Evolutionary conservation across 1,140 invertebrate species (phyloP), one percentile per base, ranked within the genome.

Genomic region (Drosophila sproati): DNA sequence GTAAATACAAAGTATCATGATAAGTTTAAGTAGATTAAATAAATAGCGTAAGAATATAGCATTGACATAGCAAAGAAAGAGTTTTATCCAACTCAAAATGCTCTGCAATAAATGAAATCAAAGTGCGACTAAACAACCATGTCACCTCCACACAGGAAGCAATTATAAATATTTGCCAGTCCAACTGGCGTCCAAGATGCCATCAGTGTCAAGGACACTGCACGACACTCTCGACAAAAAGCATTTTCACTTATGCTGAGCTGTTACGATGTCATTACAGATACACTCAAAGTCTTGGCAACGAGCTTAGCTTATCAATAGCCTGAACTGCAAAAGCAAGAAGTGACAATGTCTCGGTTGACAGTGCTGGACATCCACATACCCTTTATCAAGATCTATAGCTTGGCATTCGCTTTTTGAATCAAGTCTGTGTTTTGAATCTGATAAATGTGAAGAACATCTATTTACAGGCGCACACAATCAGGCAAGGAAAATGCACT

Each of bases 141-240:
- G 12, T 12, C 12, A 12, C 20, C 20, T 20, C 20, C 20, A 20
- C 57, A 64, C 43, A 66, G 80, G 75, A 82, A 82, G 66, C 70
- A 82, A 82, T 78, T 82, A 68, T 82, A 77, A 73, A 62, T 62
- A 59, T 68, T 59, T 51, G 28, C 28, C 37, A 54, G 55, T 62
- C 56, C 69, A 47, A 60, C 51, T 43, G 50, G 61, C 59, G 55
- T n/a, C 47, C 43, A 45, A 43, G 45, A 28, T 51, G 56, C 61
- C 68, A 77, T 81, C 73, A 77, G 57, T 82, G 79, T 82, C 79
- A 78, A 77, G 79, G 79, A 74, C 73, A 64, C 68, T 64, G 50
- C 43, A 47, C n/a, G 61, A 7, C 37, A 12, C 73, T 55, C 66
- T 51, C 48, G 61, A 70, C 59, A 73, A 45, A 48, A 54, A 59